These are phyloP conservation scores for Blastobasis adustella DNA, from an alignment of 2,888 invertebrate genomes.

Conservation along the genomic window DNA sequence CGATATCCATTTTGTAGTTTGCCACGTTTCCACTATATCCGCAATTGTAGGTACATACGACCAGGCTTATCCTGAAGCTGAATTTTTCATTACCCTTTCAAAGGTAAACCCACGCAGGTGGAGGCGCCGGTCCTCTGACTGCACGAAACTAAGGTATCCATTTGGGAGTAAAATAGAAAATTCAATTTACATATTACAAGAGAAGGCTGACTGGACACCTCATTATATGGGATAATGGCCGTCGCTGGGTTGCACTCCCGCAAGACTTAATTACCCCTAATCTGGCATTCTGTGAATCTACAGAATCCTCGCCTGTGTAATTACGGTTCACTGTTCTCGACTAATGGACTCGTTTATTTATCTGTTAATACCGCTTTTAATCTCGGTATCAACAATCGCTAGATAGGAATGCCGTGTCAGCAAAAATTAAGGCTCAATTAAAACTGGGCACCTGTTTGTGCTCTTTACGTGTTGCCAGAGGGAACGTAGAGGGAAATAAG, in stretches of 20 bases:
- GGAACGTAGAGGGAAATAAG: slow-evolving; percentile 24
- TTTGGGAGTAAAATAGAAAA: slow-evolving; percentile 44
- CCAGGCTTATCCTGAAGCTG: background rate
- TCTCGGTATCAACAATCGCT: slow-evolving; percentile 18
- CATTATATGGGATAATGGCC: slow-evolving; percentile 67
- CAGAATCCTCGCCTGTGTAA: slow-evolving; percentile 54
- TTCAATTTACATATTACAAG: slow-evolving; percentile 68
- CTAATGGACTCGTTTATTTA: slow-evolving; percentile 61
- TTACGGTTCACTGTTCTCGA: slow-evolving; percentile 57
- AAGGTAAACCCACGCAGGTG: slow-evolving; percentile 3
- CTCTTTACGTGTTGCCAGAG: slow-evolving; percentile 1
- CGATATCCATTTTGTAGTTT: too few relatives aligned
- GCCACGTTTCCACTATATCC: too few relatives aligned
- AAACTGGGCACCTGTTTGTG: too few relatives aligned
- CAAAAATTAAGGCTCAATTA: too few relatives aligned
- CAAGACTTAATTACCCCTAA: slow-evolving; percentile 68
- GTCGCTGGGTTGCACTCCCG: slow-evolving; percentile 52
- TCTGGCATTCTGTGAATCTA: slow-evolving; percentile 62
- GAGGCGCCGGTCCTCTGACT: background rate
- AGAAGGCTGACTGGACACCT: slow-evolving; percentile 62
- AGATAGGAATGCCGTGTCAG: too few relatives aligned
- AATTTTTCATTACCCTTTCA: slow-evolving; percentile 2
- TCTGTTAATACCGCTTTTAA: slow-evolving; percentile 42
- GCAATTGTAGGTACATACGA: too few relatives aligned
- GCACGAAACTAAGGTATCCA: slow-evolving; percentile 32